Base-by-base conservation (phyloP, 2,888 invertebrate species). In the Synergus laeviventris region DNA sequence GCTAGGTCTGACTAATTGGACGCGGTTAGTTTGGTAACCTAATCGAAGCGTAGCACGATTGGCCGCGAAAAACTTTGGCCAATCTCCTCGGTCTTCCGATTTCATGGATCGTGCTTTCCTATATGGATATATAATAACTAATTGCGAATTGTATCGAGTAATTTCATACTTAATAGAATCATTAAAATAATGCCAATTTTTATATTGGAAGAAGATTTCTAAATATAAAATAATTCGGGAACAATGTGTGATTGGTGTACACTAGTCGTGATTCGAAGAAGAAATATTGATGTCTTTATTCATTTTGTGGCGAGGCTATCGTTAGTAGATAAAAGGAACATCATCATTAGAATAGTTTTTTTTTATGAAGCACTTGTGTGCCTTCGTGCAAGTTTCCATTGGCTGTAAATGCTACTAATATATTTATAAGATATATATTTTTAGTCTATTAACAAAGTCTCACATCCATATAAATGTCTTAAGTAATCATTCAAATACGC, bases 1-100 rank as follows among this genome's bases (percentile, higher is more conserved):
- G 66, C 66, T 66, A n/a, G n/a, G 66, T 45, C 66, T 66, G 66
- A 45, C 66, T 66, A 66, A 66, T 66, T 66, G 66, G 31, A 66
- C 45, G 45, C 45, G 66, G 66, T 66, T 66, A 66, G 45, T 16
- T 66, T 66, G 66, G 31, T 42, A 66, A 45, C 66, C 24, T 66
- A 45, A 66, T 66, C 66, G 66, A 66, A 45, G 66, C 66, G 24
- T 66, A 45, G 66, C 24, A 66, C 45, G 45, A 31, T 45, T 45
- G 14, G 42, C 45, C 45, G 24, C 45, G 42, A 45, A 66, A 66
- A 66, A 66, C 66, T 66, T 66, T 45, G 64, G 45, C 66, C 66
- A 66, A 66, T 66, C 24, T 66, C 45, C 45, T 45, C 24, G 14
- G 24, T 45, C 66, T 45, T 66, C 21, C 9, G 45, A 66, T 45